Conservation (phyloP, 2,888 invertebrate species). For the Leptopterna dolabrata region DNA sequence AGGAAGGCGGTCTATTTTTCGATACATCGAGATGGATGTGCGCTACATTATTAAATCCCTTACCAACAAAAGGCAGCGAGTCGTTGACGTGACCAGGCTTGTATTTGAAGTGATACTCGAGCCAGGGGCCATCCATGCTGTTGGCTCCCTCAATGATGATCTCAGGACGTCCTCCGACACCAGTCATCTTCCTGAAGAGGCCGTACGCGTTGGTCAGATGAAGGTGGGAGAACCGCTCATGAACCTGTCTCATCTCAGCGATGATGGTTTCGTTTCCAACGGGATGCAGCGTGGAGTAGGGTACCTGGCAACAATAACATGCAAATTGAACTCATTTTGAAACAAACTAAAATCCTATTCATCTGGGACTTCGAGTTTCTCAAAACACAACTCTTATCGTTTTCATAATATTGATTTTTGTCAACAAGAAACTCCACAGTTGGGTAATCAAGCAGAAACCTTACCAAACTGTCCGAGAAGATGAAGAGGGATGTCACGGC, state of each 20-base stretch:
- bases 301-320: constrained; percentile 67
- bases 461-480: constrained; percentile 71
- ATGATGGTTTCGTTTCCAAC: constrained; percentile 71
- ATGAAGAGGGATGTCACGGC: constrained; percentile 70
- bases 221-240: constrained; percentile 72
- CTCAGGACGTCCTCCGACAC: constrained; percentile 78
- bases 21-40: no score
- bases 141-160: constrained; percentile 79
- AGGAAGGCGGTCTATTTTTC: no score
- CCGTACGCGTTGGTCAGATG: constrained; percentile 77
- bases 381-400: no score
- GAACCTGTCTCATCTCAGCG: constrained; percentile 68
- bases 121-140: constrained; percentile 75
- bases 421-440: no score
- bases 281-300: constrained; percentile 71
- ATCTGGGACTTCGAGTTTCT: no score
- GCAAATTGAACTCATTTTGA: not conserved
- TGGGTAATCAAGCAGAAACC: not conserved
- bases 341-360: no score
- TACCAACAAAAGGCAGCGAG: constrained; percentile 76
- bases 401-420: no score
- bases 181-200: constrained; percentile 77
- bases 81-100: constrained; percentile 79
- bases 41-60: constrained; percentile 64
- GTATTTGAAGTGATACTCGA: constrained; percentile 79